Base-by-base conservation (phyloP, 2,113 vertebrate species). In the Laticauda laticaudata region DNA sequence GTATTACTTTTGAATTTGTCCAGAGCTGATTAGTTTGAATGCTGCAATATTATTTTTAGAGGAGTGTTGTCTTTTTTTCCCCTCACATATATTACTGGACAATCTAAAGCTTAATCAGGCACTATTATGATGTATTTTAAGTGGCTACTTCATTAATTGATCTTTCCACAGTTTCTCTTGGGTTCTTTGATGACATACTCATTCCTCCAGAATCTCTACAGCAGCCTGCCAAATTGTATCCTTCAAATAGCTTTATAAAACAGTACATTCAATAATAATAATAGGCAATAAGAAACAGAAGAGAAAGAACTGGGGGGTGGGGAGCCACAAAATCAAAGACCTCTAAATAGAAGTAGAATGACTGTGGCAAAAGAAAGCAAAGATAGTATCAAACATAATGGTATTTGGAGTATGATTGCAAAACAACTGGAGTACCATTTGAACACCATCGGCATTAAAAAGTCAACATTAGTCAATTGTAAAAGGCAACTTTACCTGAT, bases 161-260 rank as follows among this genome's bases (percentile, higher is more conserved):
- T 20, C 24, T 61, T 61, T 21, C 75, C 48, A n/a, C 39, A 93
- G 92, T 99, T 94, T 98, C 98, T 3, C 97, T 99, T 91, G 98
- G 98, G 56, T 98, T 99, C 97, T 99, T 99, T 15, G 92, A 93
- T 21, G 98, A 99, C 96, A 98, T 98, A 61, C 95, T 98, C 89
- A 99, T 99, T 61, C 98, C 98, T 2, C 98, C 98, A 0, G 98
- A 99, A 97, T 99, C 98, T 0, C 97, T 99, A 90, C 98, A 99
- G 91, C 99, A 99, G 94, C 98, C 98, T 2, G 98, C 98, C 54
- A 99, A 98, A 93, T 99, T 99, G 98, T 99, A 99, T 99, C 98
- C 98, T 93, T n/a, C 57, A 93, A n/a, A 29, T 14, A 89, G 23
- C 23, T 43, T 23, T 89, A 8, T 61, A 15, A 45, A 43, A 5